These are phyloP conservation scores for Hyles euphorbiae DNA, from an alignment of 1,140 invertebrate species.

Conservation along the genomic window DNA sequence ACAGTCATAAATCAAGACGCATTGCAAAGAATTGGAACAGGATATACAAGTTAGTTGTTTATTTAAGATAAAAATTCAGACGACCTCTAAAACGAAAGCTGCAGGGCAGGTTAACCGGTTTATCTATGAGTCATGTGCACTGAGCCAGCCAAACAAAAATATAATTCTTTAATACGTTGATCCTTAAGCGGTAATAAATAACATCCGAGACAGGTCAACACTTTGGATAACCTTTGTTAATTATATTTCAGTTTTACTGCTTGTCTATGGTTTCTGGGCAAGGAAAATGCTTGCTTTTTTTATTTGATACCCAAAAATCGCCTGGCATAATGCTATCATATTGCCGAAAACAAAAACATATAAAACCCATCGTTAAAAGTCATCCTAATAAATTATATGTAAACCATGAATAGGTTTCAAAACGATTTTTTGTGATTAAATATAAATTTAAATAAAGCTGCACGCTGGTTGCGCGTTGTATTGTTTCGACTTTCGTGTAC, in stretches of 20 bases:
- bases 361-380: no score
- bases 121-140: constrained; percentile 15
- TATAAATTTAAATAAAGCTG: no score
- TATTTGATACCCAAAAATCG: no score
- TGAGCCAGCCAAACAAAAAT: constrained; percentile 1
- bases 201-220: not conserved
- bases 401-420: no score
- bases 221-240: constrained; percentile 1
- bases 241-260: not conserved
- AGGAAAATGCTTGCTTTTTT: no score
- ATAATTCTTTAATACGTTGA: not conserved
- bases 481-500: not conserved
- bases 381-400: no score
- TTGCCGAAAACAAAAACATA: no score
- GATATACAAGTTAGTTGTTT: constrained; percentile 7
- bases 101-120: constrained; percentile 7
- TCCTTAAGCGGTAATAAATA: constrained; percentile 1
- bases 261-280: no score
- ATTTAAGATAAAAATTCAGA: constrained; percentile 16
- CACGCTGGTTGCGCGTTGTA: no score
- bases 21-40: not conserved
- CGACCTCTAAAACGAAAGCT: constrained; percentile 24
- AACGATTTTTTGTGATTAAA: no score
- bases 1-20: not conserved
- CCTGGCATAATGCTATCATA: no score